Evolutionary conservation across 2,888 invertebrate species (phyloP), one percentile per base, ranked within the genome.

Genomic region (Melanostoma mellinum): DNA sequence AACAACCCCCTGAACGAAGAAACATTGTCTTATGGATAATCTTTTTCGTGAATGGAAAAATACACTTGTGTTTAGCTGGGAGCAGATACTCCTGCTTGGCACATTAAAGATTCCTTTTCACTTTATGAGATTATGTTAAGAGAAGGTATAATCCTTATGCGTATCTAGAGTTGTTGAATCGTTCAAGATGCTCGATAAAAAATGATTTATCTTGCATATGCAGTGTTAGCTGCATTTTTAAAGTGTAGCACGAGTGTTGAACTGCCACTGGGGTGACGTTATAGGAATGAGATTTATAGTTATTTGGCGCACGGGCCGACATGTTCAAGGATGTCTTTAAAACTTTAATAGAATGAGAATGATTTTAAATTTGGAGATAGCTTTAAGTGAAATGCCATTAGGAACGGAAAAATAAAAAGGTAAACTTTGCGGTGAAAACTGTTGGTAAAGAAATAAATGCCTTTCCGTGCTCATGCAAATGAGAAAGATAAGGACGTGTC

Each of bases 111-210:
- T 63, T 20, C 30, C 10, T 63, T 38, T 48, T 36, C 30, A 38
- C 36, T 48, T 72, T 52, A 72, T 58, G 44, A 63, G 71, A 60
- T 72, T 67, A 67, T n/a, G 20, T 20, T 33, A 46, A 35, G 53
- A 53, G 52, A 60, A 53, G 48, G 30, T 38, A 36, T 38, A 35
- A 67, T 67, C 53, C 53, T 55, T 44, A 36, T 44, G 35, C 58
- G 44, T 67, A 46, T 72, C 58, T 52, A 1, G n/a, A 44, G 53
- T 55, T 53, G 48, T 72, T 58, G 50, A 65, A 63, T 9, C 42
- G 36, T 10, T 56, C 9, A 58, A 71, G 55, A 63, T 50, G 42
- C 46, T 60, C 67, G 53, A 79, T 73, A 61, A 68, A 53, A 79
- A 65, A 46, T 46, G 30, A 6, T 42, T 72, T 48, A 63, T 46